A percentile compares a stretch with the other conserved stretches of the same genome.
Conservation (phyloP, 2,888 invertebrate species). For the Ametastegia equiseti region DNA sequence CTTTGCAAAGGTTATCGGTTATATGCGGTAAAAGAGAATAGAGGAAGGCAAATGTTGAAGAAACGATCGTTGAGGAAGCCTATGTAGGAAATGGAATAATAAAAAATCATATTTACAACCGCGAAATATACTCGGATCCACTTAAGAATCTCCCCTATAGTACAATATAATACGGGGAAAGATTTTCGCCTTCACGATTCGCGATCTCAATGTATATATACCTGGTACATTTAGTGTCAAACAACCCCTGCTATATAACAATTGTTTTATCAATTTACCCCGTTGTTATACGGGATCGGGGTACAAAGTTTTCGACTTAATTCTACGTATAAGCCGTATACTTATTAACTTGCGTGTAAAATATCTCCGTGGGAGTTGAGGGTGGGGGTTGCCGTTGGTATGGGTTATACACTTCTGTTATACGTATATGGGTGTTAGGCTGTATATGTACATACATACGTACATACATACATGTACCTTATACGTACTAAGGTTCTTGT, state of each 20-base stretch:
- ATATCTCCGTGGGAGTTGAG: not conserved
- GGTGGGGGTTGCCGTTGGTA: not conserved
- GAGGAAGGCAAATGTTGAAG: not conserved
- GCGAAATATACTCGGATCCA: too few species aligned
- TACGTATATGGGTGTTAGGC: not conserved
- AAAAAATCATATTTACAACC: too few species aligned
- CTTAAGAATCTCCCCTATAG: too few species aligned
- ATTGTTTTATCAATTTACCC: not conserved
- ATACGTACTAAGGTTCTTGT: too few species aligned
- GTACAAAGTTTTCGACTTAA: not conserved
- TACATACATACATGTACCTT: not conserved
- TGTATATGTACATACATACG: not conserved
- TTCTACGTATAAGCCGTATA: not conserved
- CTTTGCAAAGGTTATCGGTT: not conserved
- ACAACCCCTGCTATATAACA: too few species aligned
- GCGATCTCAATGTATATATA: too few species aligned
- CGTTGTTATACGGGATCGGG: not conserved
- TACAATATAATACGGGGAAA: too few species aligned
- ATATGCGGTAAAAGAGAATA: too few species aligned
- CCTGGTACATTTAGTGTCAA: too few species aligned
- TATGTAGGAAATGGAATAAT: too few species aligned
- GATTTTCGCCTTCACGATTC: too few species aligned
- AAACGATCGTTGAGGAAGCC: too few species aligned
- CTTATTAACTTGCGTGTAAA: constrained; percentile 14
- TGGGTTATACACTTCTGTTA: not conserved